Evolutionary conservation across 2,888 invertebrate genomes (phyloP).

Genomic region (Oeneis ivallda): DNA sequence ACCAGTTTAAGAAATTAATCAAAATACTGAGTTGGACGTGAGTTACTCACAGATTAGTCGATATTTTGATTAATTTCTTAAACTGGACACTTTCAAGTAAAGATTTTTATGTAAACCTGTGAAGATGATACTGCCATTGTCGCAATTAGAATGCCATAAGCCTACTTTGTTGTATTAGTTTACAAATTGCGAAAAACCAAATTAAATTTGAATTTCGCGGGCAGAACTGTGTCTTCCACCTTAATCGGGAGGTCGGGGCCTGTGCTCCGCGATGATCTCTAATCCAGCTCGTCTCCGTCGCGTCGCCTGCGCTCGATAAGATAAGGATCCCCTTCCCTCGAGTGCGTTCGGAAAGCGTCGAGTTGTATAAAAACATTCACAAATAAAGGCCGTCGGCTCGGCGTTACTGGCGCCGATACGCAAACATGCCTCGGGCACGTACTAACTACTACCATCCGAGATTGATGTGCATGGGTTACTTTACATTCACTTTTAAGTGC

Average conservation of each 20-base stretch:
- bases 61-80: no score
- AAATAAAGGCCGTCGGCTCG: conserved; percentile 59
- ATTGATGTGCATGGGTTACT: conserved; percentile 57
- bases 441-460: conserved; percentile 45
- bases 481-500: conserved; percentile 43
- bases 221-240: no score
- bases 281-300: conserved; percentile 48
- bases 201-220: no score
- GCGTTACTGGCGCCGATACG: conserved; percentile 56
- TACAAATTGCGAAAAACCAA: no score
- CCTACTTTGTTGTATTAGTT: no score
- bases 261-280: conserved; percentile 48
- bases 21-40: no score
- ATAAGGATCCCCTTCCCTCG: conserved; percentile 47
- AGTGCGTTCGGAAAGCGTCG: conserved; percentile 47
- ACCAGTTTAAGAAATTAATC: no score
- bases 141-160: no score
- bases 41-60: no score
- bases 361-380: conserved; percentile 65
- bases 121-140: no score
- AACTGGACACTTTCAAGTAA: no score
- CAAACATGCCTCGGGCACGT: conserved; percentile 51
- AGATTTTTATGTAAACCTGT: no score
- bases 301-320: conserved; percentile 60
- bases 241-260: conserved; percentile 1